phyloP scores from a whole-genome alignment of 2,113 vertebrate genomes.

The Gobio gobio region DNA sequence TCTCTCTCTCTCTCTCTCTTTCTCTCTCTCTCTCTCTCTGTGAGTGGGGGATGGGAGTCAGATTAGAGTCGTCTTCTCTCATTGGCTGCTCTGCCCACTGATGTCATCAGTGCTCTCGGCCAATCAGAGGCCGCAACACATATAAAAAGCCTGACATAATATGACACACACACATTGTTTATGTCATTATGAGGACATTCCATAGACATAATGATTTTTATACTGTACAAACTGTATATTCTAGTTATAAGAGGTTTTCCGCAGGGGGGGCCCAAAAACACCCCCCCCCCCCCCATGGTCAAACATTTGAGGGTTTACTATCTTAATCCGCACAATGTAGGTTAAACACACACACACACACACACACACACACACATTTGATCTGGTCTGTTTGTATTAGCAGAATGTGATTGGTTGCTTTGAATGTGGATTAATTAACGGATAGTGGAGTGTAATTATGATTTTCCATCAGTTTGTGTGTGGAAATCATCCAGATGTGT shows the following conservation, averaged over 20 bases:
- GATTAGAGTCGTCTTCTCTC: slow-evolving; percentile 27
- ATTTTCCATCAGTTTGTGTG: background rate
- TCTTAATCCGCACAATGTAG: no score
- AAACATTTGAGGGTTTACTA: no score
- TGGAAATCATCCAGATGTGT: no score
- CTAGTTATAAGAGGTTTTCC: no score
- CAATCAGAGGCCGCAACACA: background rate
- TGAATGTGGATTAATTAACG: background rate
- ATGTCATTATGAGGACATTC: no score
- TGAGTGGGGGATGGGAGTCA: slow-evolving; percentile 40
- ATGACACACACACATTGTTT: background rate
- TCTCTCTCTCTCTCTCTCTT: background rate
- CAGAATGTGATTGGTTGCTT: background rate
- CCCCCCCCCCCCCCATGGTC: no score
- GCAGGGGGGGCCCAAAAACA: no score
- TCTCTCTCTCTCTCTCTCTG: background rate
- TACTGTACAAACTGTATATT: no score
- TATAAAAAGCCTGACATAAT: slow-evolving; percentile 20
- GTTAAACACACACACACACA: background rate
- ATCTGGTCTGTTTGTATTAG: background rate
- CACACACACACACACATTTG: background rate
- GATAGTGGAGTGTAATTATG: background rate
- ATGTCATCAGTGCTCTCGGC: background rate
- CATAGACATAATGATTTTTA: no score
- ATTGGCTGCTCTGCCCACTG: slow-evolving; percentile 11